A percentile compares a stretch with the other conserved stretches of the same genome.
Conservation (phyloP, 2,113 vertebrate genomes). For the Periophthalmus modestus region DNA sequence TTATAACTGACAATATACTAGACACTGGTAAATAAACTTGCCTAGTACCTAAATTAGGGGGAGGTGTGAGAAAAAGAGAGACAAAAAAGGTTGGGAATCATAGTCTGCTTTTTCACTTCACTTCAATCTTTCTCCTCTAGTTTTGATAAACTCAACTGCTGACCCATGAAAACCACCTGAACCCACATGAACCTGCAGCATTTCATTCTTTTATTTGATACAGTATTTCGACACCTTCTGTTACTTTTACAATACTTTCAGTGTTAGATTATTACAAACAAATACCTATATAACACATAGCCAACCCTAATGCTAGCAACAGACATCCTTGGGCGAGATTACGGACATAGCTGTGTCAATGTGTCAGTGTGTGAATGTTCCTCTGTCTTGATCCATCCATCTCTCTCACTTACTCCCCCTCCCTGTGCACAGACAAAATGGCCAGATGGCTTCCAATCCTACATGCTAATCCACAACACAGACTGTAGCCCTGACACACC, state of each 20-base stretch:
- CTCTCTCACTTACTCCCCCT: conserved; percentile 62
- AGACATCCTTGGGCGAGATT: conserved; percentile 69
- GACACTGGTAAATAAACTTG: too few species aligned
- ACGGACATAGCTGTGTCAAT: conserved; percentile 70
- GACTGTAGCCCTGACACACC: conserved; percentile 65
- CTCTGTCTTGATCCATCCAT: conserved; percentile 57
- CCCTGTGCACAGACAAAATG: conserved; percentile 67
- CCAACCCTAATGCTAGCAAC: conserved; percentile 27
- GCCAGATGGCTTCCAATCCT: conserved; percentile 80
- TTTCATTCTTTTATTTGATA: conserved; percentile 32
- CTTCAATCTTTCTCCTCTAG: conserved; percentile 13
- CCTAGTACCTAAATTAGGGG: too few species aligned
- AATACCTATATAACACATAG: neutral
- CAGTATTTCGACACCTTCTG: conserved; percentile 17
- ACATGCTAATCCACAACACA: conserved; percentile 77
- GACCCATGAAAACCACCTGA: conserved; percentile 39
- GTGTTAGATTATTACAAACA: neutral
- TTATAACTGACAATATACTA: too few species aligned
- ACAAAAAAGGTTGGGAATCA: too few species aligned
- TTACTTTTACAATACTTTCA: neutral
- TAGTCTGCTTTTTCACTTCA: neutral
- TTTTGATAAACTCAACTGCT: conserved; percentile 33
- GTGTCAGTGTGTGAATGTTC: conserved; percentile 73
- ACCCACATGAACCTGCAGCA: conserved; percentile 35
- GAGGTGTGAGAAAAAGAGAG: too few species aligned